Conservation (phyloP, 2,888 invertebrate species). For the Tiliacea aurago region DNA sequence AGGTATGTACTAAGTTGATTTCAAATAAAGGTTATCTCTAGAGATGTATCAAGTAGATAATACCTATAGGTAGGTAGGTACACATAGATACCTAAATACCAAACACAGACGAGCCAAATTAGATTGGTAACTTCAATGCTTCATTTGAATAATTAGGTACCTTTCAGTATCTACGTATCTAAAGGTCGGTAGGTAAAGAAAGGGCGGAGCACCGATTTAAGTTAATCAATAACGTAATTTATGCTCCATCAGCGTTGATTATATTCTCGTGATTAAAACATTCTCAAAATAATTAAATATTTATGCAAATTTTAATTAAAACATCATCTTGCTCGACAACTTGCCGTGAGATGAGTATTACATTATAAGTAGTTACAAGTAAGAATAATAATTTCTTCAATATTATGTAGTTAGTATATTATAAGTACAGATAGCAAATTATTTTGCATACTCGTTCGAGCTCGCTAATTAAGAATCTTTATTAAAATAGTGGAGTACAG, state of each 20-base stretch:
- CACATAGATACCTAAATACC: slow-evolving; percentile 5
- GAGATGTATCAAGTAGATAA: slow-evolving; percentile 2
- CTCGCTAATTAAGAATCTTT: slow-evolving; percentile 45
- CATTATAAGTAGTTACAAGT: slow-evolving; percentile 13
- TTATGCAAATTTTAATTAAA: slow-evolving; percentile 63
- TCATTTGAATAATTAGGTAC: slow-evolving; percentile 43
- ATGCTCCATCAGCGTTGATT: slow-evolving; percentile 47
- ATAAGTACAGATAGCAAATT: slow-evolving; percentile 30
- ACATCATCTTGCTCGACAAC: slow-evolving; percentile 52
- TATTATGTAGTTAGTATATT: neutral
- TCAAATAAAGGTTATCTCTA: neutral
- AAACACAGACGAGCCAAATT: slow-evolving; percentile 12
- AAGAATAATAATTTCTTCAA: slow-evolving; percentile 40
- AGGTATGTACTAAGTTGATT: neutral
- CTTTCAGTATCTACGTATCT: slow-evolving; percentile 3
- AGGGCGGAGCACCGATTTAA: slow-evolving; percentile 36
- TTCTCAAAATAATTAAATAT: slow-evolving; percentile 56
- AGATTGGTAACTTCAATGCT: slow-evolving; percentile 6
- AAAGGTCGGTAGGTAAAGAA: slow-evolving; percentile 47
- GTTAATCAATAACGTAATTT: slow-evolving; percentile 55
- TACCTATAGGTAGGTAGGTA: neutral
- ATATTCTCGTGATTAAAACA: slow-evolving; percentile 52
- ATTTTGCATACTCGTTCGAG: slow-evolving; percentile 40
- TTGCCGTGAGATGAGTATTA: slow-evolving; percentile 39
- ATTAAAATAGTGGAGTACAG: slow-evolving; percentile 27